These are phyloP conservation scores for Campoletis sonorensis DNA, from an alignment of 1,140 invertebrate species.

Conservation along the genomic window DNA sequence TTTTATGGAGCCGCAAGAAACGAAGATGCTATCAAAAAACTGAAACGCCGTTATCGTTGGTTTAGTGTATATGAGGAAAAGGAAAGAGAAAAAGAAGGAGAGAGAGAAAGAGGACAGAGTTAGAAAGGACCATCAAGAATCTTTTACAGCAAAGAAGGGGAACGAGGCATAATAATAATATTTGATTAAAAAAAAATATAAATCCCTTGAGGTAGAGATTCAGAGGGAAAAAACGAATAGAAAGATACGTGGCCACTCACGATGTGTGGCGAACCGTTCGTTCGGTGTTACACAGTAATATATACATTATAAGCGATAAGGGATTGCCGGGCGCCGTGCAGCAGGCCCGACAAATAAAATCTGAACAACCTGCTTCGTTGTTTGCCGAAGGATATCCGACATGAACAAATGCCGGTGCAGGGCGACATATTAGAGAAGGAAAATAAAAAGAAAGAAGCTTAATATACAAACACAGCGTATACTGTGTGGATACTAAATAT, in stretches of 20 bases:
- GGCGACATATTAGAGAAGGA: slow-evolving; percentile 5
- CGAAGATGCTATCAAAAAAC: slow-evolving; percentile 70
- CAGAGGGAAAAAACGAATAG: neutral
- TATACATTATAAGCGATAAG: slow-evolving; percentile 66
- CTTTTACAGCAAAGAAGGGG: slow-evolving; percentile 44
- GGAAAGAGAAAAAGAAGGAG: neutral
- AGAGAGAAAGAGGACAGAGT: neutral
- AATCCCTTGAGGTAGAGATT: slow-evolving; percentile 54
- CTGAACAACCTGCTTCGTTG: slow-evolving; percentile 73
- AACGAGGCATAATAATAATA: slow-evolving; percentile 60
- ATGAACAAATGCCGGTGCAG: slow-evolving; percentile 32
- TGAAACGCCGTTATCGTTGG: slow-evolving; percentile 67
- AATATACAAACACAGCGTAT: slow-evolving; percentile 8
- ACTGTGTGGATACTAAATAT: neutral
- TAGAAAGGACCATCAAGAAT: slow-evolving; percentile 18
- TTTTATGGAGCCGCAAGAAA: slow-evolving; percentile 69
- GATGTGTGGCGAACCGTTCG: slow-evolving; percentile 56
- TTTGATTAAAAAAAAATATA: slow-evolving; percentile 69
- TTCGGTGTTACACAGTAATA: slow-evolving; percentile 46
- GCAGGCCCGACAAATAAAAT: slow-evolving; percentile 73
- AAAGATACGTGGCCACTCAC: slow-evolving; percentile 28
- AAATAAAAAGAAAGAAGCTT: slow-evolving; percentile 23
- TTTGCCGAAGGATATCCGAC: slow-evolving; percentile 71
- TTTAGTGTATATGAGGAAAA: slow-evolving; percentile 22
- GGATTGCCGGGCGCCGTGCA: slow-evolving; percentile 4